Evolutionary conservation across 2,113 vertebrate genomes (phyloP).

Genomic region (Elephantulus edwardii): DNA sequence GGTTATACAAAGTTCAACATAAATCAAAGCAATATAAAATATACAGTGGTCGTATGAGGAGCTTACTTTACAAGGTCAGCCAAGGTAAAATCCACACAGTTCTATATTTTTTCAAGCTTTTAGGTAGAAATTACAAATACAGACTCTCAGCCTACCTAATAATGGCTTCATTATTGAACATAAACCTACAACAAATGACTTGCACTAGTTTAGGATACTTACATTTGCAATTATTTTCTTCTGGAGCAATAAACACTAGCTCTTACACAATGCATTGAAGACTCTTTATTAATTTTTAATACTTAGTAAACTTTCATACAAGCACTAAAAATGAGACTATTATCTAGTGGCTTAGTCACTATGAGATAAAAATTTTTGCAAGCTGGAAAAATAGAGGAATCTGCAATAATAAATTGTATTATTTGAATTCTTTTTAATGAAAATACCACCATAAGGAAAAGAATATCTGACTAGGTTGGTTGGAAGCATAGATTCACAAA

Average conservation of each 20-base stretch:
- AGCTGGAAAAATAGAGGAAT: conserved; percentile 42
- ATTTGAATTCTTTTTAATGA: neutral
- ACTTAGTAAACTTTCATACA: conserved; percentile 48
- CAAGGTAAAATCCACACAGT: conserved; percentile 64
- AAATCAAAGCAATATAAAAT: conserved; percentile 76
- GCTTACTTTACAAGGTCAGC: conserved; percentile 75
- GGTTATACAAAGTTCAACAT: conserved; percentile 75
- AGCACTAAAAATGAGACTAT: conserved; percentile 51
- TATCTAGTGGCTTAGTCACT: conserved; percentile 18
- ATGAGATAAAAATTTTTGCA: neutral
- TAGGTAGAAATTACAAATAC: conserved; percentile 60
- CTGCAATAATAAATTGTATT: conserved; percentile 16
- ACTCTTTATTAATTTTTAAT: conserved; percentile 52
- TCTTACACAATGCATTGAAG: neutral
- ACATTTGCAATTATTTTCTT: conserved; percentile 40
- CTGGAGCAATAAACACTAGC: conserved; percentile 44
- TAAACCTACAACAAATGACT: conserved; percentile 48
- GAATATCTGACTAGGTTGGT: neutral
- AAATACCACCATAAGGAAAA: neutral
- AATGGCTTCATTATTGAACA: conserved; percentile 46
- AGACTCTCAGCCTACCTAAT: conserved; percentile 29
- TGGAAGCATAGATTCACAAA: neutral
- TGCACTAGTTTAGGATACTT: conserved; percentile 29
- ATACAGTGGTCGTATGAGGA: conserved; percentile 47
- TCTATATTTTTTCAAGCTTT: conserved; percentile 64